phyloP scores from a whole-genome alignment of 1,140 invertebrate genomes.

The Sitodiplosis mosellana region DNA sequence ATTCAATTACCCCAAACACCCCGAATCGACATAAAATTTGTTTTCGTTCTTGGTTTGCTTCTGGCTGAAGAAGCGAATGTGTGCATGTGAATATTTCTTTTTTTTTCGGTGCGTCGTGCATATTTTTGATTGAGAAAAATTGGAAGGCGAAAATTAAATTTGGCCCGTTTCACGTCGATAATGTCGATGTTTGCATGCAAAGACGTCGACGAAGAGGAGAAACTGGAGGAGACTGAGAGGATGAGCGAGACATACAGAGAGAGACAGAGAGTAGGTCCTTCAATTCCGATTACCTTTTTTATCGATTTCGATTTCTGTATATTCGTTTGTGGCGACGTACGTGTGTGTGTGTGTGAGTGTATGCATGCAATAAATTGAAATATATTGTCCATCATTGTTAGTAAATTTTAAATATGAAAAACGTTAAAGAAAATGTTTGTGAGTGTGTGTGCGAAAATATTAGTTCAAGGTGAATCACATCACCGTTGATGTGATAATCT shows the following conservation, averaged over 20 bases:
- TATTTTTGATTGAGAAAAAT: not conserved
- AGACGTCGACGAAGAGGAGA: not conserved
- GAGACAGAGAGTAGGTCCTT: too few relatives aligned
- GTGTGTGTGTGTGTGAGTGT: not conserved
- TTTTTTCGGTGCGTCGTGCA: not conserved
- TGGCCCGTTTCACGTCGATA: not conserved
- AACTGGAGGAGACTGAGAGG: too few relatives aligned
- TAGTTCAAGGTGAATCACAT: too few relatives aligned
- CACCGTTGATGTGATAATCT: too few relatives aligned
- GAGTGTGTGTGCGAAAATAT: too few relatives aligned
- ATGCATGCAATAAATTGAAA: not conserved
- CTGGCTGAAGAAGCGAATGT: too few relatives aligned
- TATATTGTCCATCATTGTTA: constrained; percentile 1
- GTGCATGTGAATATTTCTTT: not conserved
- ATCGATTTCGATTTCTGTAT: not conserved
- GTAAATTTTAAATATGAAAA: not conserved
- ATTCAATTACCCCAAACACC: too few relatives aligned
- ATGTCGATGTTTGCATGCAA: not conserved
- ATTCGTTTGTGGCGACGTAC: too few relatives aligned
- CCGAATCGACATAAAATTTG: too few relatives aligned
- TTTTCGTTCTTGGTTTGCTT: too few relatives aligned
- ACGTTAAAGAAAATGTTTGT: too few relatives aligned
- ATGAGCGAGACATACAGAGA: too few relatives aligned
- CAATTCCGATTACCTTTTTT: not conserved
- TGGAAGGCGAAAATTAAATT: not conserved